Conservation (phyloP, 2,113 vertebrate genomes). For the Saguinus midas region DNA sequence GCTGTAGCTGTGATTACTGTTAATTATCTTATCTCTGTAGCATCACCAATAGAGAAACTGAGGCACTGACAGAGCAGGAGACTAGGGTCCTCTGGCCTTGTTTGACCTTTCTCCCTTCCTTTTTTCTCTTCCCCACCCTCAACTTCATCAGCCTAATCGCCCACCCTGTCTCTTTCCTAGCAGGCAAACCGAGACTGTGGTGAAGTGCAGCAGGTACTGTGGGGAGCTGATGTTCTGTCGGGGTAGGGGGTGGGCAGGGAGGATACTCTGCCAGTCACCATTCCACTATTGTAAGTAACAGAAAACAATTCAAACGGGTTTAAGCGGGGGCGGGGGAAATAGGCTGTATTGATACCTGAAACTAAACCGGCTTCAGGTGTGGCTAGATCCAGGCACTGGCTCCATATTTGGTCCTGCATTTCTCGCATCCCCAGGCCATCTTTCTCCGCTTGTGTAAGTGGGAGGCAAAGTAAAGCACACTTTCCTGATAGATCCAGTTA, state of each 20-base stretch:
- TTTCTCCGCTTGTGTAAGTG: not conserved
- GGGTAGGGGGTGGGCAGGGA: not conserved
- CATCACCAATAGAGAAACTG: not conserved
- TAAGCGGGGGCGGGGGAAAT: not conserved
- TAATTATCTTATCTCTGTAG: not conserved
- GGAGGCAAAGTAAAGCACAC: too few relatives aligned
- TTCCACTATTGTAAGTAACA: not conserved
- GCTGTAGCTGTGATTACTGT: not conserved
- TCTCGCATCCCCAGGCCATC: not conserved
- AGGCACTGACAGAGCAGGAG: not conserved
- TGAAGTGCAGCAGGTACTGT: slow-evolving; percentile 45
- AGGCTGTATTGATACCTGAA: not conserved
- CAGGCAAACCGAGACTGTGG: slow-evolving; percentile 54
- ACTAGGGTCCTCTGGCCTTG: not conserved
- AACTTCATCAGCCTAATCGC: not conserved
- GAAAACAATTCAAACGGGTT: not conserved
- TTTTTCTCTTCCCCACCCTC: too few relatives aligned
- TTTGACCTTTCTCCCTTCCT: not conserved
- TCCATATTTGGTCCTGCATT: not conserved
- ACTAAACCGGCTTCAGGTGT: not conserved
- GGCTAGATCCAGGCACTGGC: slow-evolving; percentile 59
- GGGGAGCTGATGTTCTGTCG: not conserved
- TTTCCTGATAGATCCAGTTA: not conserved
- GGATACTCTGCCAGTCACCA: accelerated
- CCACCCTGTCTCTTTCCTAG: not conserved